Percentiles rank a stretch among this genome's conserved stretches.
Evolutionary conservation across 2,888 invertebrate species (phyloP).

Genomic region (Scelioninae gen. 2): DNA sequence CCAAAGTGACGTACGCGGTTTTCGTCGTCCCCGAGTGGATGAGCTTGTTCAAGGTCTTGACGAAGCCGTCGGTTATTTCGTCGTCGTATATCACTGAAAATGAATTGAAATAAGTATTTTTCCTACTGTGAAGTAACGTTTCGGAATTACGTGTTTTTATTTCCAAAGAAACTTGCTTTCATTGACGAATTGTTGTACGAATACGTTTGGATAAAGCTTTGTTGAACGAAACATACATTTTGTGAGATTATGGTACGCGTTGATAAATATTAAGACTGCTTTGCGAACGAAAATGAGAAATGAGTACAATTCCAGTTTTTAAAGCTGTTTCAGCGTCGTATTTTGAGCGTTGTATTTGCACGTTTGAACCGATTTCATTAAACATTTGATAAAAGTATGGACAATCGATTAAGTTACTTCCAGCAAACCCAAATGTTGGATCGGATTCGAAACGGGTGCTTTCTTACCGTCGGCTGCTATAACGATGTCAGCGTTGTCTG

Average conservation of each 20-base stretch:
- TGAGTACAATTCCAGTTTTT: no score
- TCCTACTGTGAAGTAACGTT: not conserved
- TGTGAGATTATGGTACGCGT: no score
- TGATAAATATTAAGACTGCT: no score
- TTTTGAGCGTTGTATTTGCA: no score
- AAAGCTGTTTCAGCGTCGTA: no score
- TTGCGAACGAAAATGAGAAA: no score
- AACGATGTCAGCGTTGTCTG: conserved; percentile 79
- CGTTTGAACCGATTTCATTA: no score
- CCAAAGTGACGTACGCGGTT: conserved; percentile 84
- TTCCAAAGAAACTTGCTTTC: not conserved
- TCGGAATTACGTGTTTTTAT: conserved; percentile 1
- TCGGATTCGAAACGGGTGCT: no score
- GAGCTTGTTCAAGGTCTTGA: conserved; percentile 83
- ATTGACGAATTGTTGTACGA: not conserved
- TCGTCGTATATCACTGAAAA: conserved; percentile 91
- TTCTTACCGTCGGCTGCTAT: conserved; percentile 88
- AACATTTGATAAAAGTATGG: no score
- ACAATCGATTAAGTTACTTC: no score
- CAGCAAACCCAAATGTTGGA: no score
- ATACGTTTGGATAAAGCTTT: not conserved
- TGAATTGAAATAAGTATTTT: conserved; percentile 1
- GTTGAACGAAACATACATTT: no score
- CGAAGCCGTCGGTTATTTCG: conserved; percentile 86
- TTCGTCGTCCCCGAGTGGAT: conserved; percentile 78